Evolutionary conservation across 2,797 vertebrate genomes (phyloP), one percentile per base, ranked within the genome.

Genomic region (Sebastiscus albofasciatus): DNA sequence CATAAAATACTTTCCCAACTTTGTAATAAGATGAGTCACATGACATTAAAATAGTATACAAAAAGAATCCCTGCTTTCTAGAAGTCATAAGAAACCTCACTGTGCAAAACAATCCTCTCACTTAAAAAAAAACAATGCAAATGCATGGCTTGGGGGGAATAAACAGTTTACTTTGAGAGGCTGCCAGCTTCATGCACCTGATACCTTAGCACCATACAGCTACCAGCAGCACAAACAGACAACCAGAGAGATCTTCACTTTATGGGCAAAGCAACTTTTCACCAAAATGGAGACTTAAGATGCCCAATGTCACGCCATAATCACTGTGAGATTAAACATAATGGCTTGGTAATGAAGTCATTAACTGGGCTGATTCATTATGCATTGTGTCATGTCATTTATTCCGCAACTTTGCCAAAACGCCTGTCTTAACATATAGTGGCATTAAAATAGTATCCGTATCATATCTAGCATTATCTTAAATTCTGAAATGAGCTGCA

Each of bases 121-220:
- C 42, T 29, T 22, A 46, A 52, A 61, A 33, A 58, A 49, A 29
- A 29, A 14, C 9, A 34, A 6, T 29, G 8, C 27, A 20, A 22
- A 71, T 33, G 31, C 16, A 55, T 56, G 31, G 68, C 46, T 75
- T 34, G 26, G 22, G 71, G 55, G 64, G 59, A 24, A 26, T 61
- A 77, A 82, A 75, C n/a, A n/a, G 58, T 73, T 77, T 73, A 60
- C 52, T 83, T 70, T 76, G 76, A 66, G 64, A 61, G 3, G 39
- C 65, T 73, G 68, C 64, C 73, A 77, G 42, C 27, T 69, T 27
- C 18, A 16, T 34, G 14, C 75, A 42, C 24, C 72, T 79, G 80
- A 72, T 54, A 65, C 42, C 12, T 64, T 1, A 54, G 22, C 7
- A 3, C 16, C 62, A 72, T 6, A n/a, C 55, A 59, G 10, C 16